Base-by-base conservation (phyloP, 2,888 invertebrate genomes). In the Xylocampa areola region DNA sequence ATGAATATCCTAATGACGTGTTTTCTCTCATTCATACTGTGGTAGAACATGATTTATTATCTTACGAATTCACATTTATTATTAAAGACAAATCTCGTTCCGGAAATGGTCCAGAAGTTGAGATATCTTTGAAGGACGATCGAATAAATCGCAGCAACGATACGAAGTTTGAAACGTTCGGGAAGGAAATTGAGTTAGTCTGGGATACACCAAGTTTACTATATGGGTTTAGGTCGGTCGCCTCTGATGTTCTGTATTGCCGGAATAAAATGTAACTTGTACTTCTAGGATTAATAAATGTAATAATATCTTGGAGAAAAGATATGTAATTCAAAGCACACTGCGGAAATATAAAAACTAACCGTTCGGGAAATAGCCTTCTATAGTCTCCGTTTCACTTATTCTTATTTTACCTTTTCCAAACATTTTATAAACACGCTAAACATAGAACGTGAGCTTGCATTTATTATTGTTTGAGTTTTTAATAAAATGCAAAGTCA, bases 61-160 rank as follows among this genome's bases (percentile, higher is more conserved):
- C 11, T 47, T 61, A 35, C 30, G 40, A 29, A 30, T 21, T 36
- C 11, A 44, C 17, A 36, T 64, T 37, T 47, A 68, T 68, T 68
- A 68, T 68, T 43, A 13, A 61, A 32, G 13, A 30, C 21, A 43
- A 47, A 43, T 40, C 47, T 35, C 35, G 40, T 68, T 23, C 30
- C 14, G 13, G 13, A 17, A 33, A 36, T 51, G n/a, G 17, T 11
- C 2, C 13, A 19, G 8, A 32, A 7, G n/a, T 4, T 36, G 7
- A 23, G 27, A 27, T 30, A 30, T 36, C 7, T 51, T 6, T 41
- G 1, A 14, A 5, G 10, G 33, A 21, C 14, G 10, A 21, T 6
- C 6, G 25, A 16, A 17, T 60, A 16, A 50, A 33, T 36, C 10
- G n/a, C 25, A 35, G 7, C 7, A 4, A 6, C 8, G 10, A 35